Evolutionary conservation across 1,140 invertebrate genomes (phyloP), one percentile per base, ranked within the genome.

Genomic region (Ceratoteleas bidentatus): DNA sequence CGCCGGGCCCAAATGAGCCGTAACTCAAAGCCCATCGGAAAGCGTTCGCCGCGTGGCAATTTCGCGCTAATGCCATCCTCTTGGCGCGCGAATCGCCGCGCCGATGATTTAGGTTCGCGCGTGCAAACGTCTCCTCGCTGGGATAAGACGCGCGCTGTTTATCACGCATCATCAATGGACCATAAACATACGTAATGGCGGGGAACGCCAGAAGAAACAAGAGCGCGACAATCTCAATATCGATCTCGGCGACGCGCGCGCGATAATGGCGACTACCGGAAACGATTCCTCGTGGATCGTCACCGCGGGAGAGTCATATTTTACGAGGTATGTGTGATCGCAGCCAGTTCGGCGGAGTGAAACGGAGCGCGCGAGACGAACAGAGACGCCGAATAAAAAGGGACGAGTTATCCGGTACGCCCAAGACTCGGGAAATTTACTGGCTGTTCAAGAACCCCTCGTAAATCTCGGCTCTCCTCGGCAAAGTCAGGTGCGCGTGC

Each of bases 391-490:
- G 68, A 80, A 79, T 70, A 76, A 80, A 81, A 74, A 78, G 75
- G 60, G 66, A 76, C 43, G 68, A 73, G 78, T 73, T 72, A 72
- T 79, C 81, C 79, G 84, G 78, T 85, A 83, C 73, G 81, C 76
- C 74, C 69, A 77, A 70, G 70, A 75, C 75, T 83, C 74, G 81
- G 83, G 79, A 84, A 87, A 87, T 86, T 87, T 86, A 85, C 81
- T 78, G 82, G 75, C 74, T 80, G 85, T 84, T 85, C 82, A 83
- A 83, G 82, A 79, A 86, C 70, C 80, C 68, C 85, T 86, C 85
- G 83, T 87, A 87, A 85, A 87, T 85, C 68, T 83, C 65, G 36
- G 38, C 61, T 72, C 57, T 72, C 34, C 50, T 64, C 60, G 56
- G 73, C 33, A 40, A 73, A 77, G 72, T 77, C 73, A 73, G 80